These are phyloP conservation scores for Eubasilissa regina DNA, from an alignment of 1,140 invertebrate species.

Conservation along the genomic window DNA sequence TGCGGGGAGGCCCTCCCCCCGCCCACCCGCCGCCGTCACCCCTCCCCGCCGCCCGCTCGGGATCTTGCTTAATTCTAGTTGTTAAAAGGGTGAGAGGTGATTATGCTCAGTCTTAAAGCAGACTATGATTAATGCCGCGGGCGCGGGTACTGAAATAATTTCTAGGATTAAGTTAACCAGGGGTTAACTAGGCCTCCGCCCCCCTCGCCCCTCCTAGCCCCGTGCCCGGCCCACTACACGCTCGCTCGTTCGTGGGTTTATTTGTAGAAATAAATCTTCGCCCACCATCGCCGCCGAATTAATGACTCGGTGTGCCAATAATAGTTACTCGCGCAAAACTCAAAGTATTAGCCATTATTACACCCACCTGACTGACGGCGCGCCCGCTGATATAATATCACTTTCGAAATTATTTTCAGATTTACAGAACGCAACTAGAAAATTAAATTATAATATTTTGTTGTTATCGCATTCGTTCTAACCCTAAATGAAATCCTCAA, in stretches of 20 bases:
- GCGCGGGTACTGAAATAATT: constrained; percentile 57
- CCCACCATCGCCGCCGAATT: constrained; percentile 31
- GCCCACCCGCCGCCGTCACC: neutral
- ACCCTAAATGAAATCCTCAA: too few species aligned
- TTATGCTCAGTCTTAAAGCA: constrained; percentile 61
- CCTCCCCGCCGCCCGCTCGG: constrained; percentile 35
- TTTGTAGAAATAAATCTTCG: constrained; percentile 45
- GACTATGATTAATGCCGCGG: constrained; percentile 61
- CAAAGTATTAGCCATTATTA: constrained; percentile 19
- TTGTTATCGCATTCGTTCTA: too few species aligned
- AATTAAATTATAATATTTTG: too few species aligned
- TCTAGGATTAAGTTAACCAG: constrained; percentile 60
- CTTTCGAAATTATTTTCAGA: neutral
- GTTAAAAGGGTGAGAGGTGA: constrained; percentile 62
- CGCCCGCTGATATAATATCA: neutral
- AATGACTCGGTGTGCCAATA: constrained; percentile 41
- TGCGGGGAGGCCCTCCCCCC: neutral
- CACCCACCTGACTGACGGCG: neutral
- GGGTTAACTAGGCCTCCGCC: constrained; percentile 56
- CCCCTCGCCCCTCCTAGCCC: neutral
- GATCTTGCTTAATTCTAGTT: constrained; percentile 61
- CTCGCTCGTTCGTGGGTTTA: constrained; percentile 34
- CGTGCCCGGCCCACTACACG: neutral
- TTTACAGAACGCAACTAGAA: too few species aligned
- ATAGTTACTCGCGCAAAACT: constrained; percentile 38